Percentiles rank a stretch among this genome's conserved stretches.
These are phyloP conservation scores for Clivina fossor DNA, from an alignment of 2,888 invertebrate genomes.

Conservation along the genomic window DNA sequence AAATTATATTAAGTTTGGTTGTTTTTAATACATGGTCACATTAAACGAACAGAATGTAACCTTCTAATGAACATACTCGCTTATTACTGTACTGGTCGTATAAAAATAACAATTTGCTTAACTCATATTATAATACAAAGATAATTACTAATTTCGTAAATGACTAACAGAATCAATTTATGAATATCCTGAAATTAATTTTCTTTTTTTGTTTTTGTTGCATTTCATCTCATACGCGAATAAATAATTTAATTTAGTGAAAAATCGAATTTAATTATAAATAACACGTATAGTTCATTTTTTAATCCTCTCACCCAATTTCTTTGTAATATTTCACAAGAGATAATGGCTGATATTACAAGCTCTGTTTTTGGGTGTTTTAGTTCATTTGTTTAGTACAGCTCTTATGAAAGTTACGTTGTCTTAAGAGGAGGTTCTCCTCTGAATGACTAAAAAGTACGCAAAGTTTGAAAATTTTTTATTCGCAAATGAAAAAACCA, in stretches of 20 bases:
- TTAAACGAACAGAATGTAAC: conserved; percentile 12
- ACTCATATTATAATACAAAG: conserved; percentile 25
- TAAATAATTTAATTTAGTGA: not conserved
- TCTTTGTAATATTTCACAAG: not conserved
- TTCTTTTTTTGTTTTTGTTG: not conserved
- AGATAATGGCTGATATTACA: not conserved
- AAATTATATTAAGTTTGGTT: conserved; percentile 27
- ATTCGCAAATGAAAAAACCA: no score
- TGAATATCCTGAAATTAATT: not conserved
- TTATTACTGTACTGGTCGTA: conserved; percentile 29
- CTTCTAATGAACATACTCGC: conserved; percentile 22
- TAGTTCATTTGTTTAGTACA: no score
- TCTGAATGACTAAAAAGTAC: no score
- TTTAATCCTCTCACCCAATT: conserved; percentile 7
- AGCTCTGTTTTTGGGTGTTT: no score
- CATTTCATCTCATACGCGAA: not conserved
- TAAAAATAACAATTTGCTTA: conserved; percentile 31
- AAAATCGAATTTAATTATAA: not conserved
- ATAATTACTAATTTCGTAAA: conserved; percentile 13
- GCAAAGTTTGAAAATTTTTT: no score
- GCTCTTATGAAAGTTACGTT: no score
- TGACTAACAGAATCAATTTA: not conserved
- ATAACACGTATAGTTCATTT: not conserved
- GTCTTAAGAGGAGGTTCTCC: no score
- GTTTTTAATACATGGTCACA: conserved; percentile 25